Evolutionary conservation across 2,888 invertebrate genomes (phyloP), one percentile per base, ranked within the genome.

Genomic region (Macrosiphum euphorbiae): DNA sequence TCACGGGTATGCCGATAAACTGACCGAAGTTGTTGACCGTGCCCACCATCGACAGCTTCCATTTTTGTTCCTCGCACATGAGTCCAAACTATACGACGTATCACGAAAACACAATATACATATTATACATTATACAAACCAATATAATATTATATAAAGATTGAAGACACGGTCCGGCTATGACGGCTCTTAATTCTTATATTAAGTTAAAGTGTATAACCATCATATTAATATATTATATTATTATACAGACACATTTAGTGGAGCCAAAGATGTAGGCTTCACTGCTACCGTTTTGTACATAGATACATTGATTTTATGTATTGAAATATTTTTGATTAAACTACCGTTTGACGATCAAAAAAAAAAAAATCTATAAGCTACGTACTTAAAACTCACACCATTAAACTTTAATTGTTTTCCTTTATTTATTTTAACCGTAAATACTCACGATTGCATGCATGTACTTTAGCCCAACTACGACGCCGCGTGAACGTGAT

Each of bases 11-110:
- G 52, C 97, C 97, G 88, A 96, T 95, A 67, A 97, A 96, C 88
- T 97, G 96, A 2, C 97, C 97, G 26, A 97, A 96, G 95, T 97
- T 97, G 95, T 97, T 97, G 91, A 96, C 96, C 0, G 97, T 97
- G 28, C 97, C 97, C 28, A 97, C 96, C 87, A 97, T 95, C 0
- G 97, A 97, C 92, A 97, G 95, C 95, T 96, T 97, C 97, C 97
- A 97, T 94, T 96, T 96, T 95, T 97, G 97, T 95, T 97, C 97
- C 58, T 96, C 95, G 95, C 97, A 97, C 4, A 97, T 97, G 88
- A 97, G 96, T 50, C 96, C 95, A 96, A 97, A 97, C 96, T 97
- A 95, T 94, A 96, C 96, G 88, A 95, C 94, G 96, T 96, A 88
- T 95, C 52, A 90, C n/a, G 11, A 0, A 35, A 67, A 52, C 13